phyloP scores from a whole-genome alignment of 2,888 invertebrate genomes.

The Odontocerum albicorne region DNA sequence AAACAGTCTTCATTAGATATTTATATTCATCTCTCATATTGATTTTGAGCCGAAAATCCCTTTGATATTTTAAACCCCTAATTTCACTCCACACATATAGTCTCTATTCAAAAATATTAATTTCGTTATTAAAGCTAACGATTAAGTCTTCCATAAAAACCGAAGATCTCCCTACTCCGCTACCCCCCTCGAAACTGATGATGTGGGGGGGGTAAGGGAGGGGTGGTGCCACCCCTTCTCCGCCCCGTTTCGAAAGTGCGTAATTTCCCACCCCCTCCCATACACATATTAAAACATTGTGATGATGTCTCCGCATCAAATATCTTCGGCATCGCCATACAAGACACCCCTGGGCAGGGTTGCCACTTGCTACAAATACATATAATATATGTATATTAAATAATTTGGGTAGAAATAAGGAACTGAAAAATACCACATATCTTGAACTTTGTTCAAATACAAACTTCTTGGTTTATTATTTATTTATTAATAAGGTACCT shows the following conservation, averaged over 20 bases:
- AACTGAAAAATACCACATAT: too few relatives aligned
- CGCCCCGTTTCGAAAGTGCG: background rate
- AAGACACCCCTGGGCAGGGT: constrained; percentile 8
- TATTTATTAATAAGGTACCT: too few relatives aligned
- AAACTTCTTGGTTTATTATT: too few relatives aligned
- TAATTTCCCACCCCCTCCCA: background rate
- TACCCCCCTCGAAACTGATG: background rate
- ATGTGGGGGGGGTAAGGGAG: background rate
- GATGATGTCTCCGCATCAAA: constrained; percentile 27
- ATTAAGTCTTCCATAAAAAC: constrained; percentile 11
- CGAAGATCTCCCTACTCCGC: background rate
- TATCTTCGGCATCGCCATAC: constrained; percentile 25
- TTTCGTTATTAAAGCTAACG: constrained; percentile 6
- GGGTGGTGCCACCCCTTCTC: background rate
- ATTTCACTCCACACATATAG: too few relatives aligned
- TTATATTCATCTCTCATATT: too few relatives aligned
- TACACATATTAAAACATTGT: constrained; percentile 25
- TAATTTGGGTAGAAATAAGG: too few relatives aligned
- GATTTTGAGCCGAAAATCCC: too few relatives aligned
- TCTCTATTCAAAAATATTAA: background rate
- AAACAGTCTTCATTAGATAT: too few relatives aligned
- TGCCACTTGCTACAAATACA: background rate
- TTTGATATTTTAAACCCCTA: too few relatives aligned
- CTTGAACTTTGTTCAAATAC: too few relatives aligned
- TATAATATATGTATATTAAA: background rate